Conservation (phyloP, 2,888 invertebrate species). For the Conistra vaccinii region DNA sequence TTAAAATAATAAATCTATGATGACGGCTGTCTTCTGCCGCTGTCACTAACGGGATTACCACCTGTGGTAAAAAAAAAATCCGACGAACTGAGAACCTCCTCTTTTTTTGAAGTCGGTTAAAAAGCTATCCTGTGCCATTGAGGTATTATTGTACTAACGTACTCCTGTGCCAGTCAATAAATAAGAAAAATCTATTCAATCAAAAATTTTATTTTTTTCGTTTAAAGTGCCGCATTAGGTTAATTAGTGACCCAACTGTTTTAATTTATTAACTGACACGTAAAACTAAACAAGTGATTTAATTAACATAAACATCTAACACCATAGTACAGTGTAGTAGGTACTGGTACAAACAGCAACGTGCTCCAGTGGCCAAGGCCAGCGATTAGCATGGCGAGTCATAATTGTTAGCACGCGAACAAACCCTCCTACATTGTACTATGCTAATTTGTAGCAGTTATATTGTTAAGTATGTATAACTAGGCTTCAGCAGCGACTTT, state of each 20-base stretch:
- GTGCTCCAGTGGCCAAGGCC: constrained; percentile 50
- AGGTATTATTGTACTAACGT: too few relatives aligned
- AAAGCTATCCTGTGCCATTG: too few relatives aligned
- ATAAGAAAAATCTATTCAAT: background rate
- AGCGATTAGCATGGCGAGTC: constrained; percentile 58
- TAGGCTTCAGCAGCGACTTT: constrained; percentile 22
- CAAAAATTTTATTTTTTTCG: background rate
- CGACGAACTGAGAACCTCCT: too few relatives aligned
- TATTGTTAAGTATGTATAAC: constrained; percentile 30
- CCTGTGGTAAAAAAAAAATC: too few relatives aligned
- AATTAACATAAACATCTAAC: constrained; percentile 22
- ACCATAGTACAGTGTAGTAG: background rate
- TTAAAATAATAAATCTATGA: too few relatives aligned
- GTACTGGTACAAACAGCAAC: constrained; percentile 18
- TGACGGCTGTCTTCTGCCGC: too few relatives aligned
- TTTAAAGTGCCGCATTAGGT: background rate
- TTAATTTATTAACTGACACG: constrained; percentile 26
- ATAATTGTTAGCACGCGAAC: constrained; percentile 64
- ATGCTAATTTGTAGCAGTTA: constrained; percentile 47
- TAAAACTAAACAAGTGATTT: constrained; percentile 30
- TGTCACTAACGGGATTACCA: too few relatives aligned
- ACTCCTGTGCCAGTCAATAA: background rate
- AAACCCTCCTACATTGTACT: constrained; percentile 52
- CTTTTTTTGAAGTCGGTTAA: too few relatives aligned
- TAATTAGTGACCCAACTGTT: constrained; percentile 1